A percentile compares a stretch with the other conserved stretches of the same genome.
phyloP scores from a whole-genome alignment of 2,888 invertebrate genomes.

The Mechanitis mazaeus region DNA sequence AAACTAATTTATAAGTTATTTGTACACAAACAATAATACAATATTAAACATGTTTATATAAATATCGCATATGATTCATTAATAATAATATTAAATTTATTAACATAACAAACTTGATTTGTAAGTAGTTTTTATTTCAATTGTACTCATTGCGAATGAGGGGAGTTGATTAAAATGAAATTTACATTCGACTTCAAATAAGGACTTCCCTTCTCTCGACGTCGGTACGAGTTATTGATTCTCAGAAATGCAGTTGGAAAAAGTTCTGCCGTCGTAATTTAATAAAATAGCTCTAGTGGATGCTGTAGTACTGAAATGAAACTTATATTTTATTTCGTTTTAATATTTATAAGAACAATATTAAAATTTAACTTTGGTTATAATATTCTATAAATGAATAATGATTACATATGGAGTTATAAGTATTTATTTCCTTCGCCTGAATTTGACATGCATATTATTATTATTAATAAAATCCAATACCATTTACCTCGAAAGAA shows the following conservation, averaged over 20 bases:
- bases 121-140: background rate
- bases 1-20: constrained; percentile 37
- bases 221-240: background rate
- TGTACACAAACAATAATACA: constrained; percentile 34
- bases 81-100: background rate
- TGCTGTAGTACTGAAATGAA: too few relatives aligned
- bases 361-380: too few relatives aligned
- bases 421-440: too few relatives aligned
- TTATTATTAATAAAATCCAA: too few relatives aligned
- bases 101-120: too few relatives aligned
- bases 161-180: background rate
- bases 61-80: background rate
- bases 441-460: too few relatives aligned
- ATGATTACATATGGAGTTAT: too few relatives aligned
- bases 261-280: background rate
- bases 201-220: constrained; percentile 2
- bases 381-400: too few relatives aligned
- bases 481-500: too few relatives aligned
- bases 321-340: too few relatives aligned
- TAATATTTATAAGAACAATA: too few relatives aligned
- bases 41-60: constrained; percentile 7
- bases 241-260: background rate
- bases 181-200: constrained; percentile 4
- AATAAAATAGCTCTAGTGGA: background rate
- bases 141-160: background rate